Percentiles rank a stretch among this genome's conserved stretches.
phyloP scores from a whole-genome alignment of 1,140 invertebrate genomes.

The Caenorhabditis brenneri region DNA sequence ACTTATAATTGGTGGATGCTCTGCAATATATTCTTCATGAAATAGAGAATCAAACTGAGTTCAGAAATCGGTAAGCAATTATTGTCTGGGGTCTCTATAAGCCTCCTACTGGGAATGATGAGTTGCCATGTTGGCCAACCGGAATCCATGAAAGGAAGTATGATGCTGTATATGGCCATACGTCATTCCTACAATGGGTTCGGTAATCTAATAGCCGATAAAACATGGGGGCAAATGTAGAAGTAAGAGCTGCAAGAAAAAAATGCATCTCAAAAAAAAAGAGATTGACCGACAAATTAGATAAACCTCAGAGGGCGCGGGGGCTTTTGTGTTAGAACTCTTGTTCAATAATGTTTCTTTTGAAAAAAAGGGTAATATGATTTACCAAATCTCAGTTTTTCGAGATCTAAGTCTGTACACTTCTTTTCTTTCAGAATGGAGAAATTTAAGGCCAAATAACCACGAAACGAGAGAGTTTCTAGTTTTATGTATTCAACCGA shows the following conservation, averaged over 20 bases:
- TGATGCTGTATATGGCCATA: background rate
- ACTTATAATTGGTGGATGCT: background rate
- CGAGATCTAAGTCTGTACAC: background rate
- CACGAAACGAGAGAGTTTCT: background rate
- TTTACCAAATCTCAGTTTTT: background rate
- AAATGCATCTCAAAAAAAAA: background rate
- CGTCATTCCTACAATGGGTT: background rate
- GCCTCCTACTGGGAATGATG: background rate
- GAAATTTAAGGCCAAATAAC: background rate
- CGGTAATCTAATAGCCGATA: background rate
- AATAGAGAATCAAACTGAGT: background rate
- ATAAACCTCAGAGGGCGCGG: background rate
- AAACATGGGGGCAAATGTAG: background rate
- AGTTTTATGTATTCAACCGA: too few relatives aligned
- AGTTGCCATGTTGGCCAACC: background rate
- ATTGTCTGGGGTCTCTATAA: background rate
- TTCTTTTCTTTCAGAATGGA: background rate
- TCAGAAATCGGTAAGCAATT: background rate
- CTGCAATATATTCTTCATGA: background rate
- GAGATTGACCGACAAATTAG: background rate
- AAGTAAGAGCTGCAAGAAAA: background rate
- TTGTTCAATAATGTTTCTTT: conserved; percentile 6
- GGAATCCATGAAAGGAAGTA: background rate
- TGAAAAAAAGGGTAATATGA: background rate
- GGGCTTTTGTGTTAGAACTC: background rate